Evolutionary conservation across 2,888 invertebrate species (phyloP), one percentile per base, ranked within the genome.

Genomic region (Cheilosia scutellata): DNA sequence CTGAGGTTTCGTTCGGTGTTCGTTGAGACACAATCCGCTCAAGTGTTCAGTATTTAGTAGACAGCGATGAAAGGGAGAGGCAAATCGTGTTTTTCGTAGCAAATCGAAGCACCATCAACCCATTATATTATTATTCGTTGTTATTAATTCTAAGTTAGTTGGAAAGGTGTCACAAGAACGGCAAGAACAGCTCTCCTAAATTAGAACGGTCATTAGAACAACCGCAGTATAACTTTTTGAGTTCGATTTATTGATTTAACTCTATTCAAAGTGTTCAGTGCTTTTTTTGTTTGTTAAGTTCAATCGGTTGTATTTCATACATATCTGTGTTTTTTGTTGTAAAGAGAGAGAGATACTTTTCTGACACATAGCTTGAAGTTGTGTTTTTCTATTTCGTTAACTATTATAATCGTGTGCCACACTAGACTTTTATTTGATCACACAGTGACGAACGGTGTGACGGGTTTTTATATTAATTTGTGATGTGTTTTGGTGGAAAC

Each of bases 61-160:
- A 25, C 86, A 86, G 86, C 86, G 82, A 86, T 86, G 86, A 86
- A 77, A 86, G 86, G 86, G 86, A 86, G 82, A 86, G 72, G 86
- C 68, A 86, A 68, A 72, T 58, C 71, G 86, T 80, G 82, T 86
- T 76, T 72, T 68, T 86, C 82, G 62, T 80, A 80, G 82, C 86
- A 40, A 74, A 75, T 80, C 65, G 76, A 71, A 71, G 82, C 79
- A 84, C 79, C 83, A 72, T 86, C 71, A 76, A 86, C 82, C 86
- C 76, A 86, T 86, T 86, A 86, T 86, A 86, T 86, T 86, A 86
- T 86, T 86, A 86, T 86, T 86, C 86, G 86, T 86, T 86, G 76
- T 86, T 86, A 86, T 86, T 86, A 86, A 86, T 82, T 86, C 86
- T 86, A 77, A 86, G 86, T 86, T 86, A 86, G 86, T 86, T 77